phyloP scores from a whole-genome alignment of 2,797 vertebrate species.

The Syngnathus rostellatus region DNA sequence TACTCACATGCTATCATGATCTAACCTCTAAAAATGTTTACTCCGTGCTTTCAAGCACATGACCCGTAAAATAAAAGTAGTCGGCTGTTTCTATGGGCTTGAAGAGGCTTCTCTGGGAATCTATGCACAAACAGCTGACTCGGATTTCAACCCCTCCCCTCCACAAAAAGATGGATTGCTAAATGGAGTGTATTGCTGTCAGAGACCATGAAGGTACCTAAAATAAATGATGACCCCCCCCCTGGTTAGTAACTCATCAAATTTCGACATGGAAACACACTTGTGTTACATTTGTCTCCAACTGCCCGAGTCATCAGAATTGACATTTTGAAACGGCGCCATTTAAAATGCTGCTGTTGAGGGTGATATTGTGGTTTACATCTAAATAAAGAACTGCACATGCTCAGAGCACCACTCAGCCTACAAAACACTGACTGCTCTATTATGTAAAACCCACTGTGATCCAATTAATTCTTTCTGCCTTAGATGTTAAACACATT shows the following conservation, averaged over 20 bases:
- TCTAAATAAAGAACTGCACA: not conserved
- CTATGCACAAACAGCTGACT: slow-evolving; percentile 7
- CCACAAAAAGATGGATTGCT: slow-evolving; percentile 8
- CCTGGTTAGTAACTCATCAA: slow-evolving; percentile 20
- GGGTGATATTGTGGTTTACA: not conserved
- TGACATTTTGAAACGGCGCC: not conserved
- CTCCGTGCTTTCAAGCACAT: slow-evolving; percentile 8
- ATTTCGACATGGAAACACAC: slow-evolving; percentile 27
- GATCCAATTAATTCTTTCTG: too few species aligned
- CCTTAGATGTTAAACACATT: too few species aligned
- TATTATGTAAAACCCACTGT: not conserved
- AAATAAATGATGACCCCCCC: slow-evolving; percentile 25
- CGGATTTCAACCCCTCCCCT: slow-evolving; percentile 21
- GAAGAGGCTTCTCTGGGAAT: not conserved
- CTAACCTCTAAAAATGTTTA: slow-evolving; percentile 18
- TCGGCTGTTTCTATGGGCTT: slow-evolving; percentile 29
- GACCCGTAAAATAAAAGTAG: slow-evolving; percentile 38
- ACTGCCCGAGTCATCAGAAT: slow-evolving; percentile 1
- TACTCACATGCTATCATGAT: slow-evolving; percentile 34
- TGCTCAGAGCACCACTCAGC: slow-evolving; percentile 10
- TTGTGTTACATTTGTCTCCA: slow-evolving; percentile 15
- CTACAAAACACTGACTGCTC: not conserved
- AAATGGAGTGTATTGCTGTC: slow-evolving; percentile 15
- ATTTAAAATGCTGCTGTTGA: not conserved
- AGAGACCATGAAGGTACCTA: slow-evolving; percentile 6